Base-by-base conservation (phyloP, 2,113 vertebrate genomes). In the Haemorhous mexicanus region DNA sequence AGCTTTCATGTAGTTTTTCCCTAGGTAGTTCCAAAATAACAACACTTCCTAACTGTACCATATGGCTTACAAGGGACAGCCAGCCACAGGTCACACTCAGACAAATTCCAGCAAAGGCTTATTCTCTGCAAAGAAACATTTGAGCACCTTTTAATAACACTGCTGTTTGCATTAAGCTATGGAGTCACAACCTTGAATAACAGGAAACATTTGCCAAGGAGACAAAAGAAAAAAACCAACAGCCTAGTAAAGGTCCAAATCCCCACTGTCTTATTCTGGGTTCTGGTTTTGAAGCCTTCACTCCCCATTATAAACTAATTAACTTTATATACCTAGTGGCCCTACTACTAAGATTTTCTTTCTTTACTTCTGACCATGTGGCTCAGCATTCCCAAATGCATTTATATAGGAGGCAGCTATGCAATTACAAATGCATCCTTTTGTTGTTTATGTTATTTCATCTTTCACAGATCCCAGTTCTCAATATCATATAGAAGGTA, bases 341-440 rank as follows among this genome's bases (percentile, higher is more conserved):
- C 8, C 26, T 90, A 61, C 28, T 64, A 53, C 41, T 72, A 62
- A 26, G 19, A 61, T 46, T 64, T 77, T 11, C 30, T 47, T 81
- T 72, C 37, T 84, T 91, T 87, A 69, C 26, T 56, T 63, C 47
- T 69, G 69, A 44, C 21, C 32, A 74, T 21, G 5, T 14, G 27
- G 43, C 23, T 95, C 52, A 66, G 22, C 72, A 81, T 61, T 95
- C 64, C 44, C 56, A 72, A 77, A 41, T 7, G 5, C 20, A 28
- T 14, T 78, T 46, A 12, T 10, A 66, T 3, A 56, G 39, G 23
- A 88, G 28, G 39, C 35, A 90, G 81, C 69, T 49, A 15, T 11
- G 20, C 61, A 93, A 78, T 84, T 90, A 96, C 46, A 94, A 90
- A 89, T 73, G 27, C n/a, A 24, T 90, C 64, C 64, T 90, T 92